Base-by-base conservation (phyloP, 2,888 invertebrate species). In the Caenorhabditis imperialis region DNA sequence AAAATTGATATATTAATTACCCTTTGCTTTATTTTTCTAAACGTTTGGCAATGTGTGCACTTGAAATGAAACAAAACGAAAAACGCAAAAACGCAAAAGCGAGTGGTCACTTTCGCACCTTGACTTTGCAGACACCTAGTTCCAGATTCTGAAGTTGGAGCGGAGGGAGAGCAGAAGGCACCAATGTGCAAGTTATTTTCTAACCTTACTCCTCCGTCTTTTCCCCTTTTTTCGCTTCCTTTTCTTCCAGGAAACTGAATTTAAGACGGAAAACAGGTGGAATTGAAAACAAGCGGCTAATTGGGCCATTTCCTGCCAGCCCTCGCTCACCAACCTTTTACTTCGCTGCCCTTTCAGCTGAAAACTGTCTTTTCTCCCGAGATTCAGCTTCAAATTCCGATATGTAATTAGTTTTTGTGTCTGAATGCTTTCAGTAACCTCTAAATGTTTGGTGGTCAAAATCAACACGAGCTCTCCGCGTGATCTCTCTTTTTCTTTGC, bases 91-190 rank as follows among this genome's bases (percentile, higher is more conserved):
- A n/a, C n/a, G n/a, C n/a, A n/a, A n/a, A n/a, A n/a, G n/a, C n/a
- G n/a, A n/a, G n/a, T n/a, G n/a, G n/a, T n/a, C n/a, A 30, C 42
- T 14, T 42, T 44, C 37, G 57, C 35, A 57, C 57, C 45, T 16
- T 57, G 45, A 27, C 4, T 33, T 40, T 58, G 65, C 67, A 67
- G 51, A 67, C 67, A 35, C 4, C 42, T 57, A 37, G 30, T 57
- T 57, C 44, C 12, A 3, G 37, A 67, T 37, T 67, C 67, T 67
- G 51, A 67, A 67, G n/a, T n/a, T n/a, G n/a, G 57, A 50, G 37
- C 18, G 7, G 7, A 6, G 30, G 10, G 10, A 30, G n/a, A n/a
- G 30, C 22, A 18, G 38, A 38, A 65, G 25, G 51, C 37, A 53
- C 25, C 54, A 60, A 38, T 47, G 51, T 45, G 47, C 47, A 44